Evolutionary conservation across 2,797 vertebrate species (phyloP).

Genomic region (Nannoperca obscura): DNA sequence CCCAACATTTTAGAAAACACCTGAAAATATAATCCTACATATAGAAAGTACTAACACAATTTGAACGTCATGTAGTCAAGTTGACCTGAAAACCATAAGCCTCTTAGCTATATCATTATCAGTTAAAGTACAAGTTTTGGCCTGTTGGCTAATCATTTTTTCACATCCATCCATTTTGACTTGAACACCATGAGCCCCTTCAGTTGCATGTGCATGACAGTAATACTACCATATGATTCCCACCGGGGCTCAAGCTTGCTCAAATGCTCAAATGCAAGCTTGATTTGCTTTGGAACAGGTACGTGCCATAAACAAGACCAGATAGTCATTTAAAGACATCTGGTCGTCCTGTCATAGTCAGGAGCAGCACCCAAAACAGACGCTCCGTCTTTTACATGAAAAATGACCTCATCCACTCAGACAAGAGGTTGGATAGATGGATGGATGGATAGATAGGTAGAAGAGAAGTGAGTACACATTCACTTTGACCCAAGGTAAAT

Average conservation of each 20-base stretch:
- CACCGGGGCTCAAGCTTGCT: background rate
- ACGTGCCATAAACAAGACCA: conserved; percentile 52
- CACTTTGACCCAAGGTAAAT: conserved; percentile 70
- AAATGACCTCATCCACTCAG: conserved; percentile 68
- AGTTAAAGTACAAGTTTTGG: background rate
- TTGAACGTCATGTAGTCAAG: background rate
- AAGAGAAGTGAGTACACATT: conserved; percentile 43
- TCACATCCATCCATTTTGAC: conserved; percentile 30
- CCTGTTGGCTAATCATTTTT: background rate
- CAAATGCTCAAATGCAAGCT: conserved; percentile 17
- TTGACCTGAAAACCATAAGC: background rate
- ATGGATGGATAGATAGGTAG: conserved; percentile 46
- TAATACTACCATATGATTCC: conserved; percentile 22
- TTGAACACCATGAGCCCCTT: conserved; percentile 4
- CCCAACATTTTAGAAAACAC: no score
- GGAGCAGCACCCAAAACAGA: conserved; percentile 15
- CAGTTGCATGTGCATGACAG: conserved; percentile 18
- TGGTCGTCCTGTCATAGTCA: conserved; percentile 16
- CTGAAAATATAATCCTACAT: no score
- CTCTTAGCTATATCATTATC: background rate
- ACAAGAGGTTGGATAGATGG: conserved; percentile 47
- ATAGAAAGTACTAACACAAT: no score
- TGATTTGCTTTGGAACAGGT: conserved; percentile 55
- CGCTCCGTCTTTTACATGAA: conserved; percentile 5
- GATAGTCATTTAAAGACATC: conserved; percentile 48